Percentiles rank a stretch among this genome's conserved stretches.
phyloP scores from a whole-genome alignment of 2,888 invertebrate genomes.

The Noctua pronuba region DNA sequence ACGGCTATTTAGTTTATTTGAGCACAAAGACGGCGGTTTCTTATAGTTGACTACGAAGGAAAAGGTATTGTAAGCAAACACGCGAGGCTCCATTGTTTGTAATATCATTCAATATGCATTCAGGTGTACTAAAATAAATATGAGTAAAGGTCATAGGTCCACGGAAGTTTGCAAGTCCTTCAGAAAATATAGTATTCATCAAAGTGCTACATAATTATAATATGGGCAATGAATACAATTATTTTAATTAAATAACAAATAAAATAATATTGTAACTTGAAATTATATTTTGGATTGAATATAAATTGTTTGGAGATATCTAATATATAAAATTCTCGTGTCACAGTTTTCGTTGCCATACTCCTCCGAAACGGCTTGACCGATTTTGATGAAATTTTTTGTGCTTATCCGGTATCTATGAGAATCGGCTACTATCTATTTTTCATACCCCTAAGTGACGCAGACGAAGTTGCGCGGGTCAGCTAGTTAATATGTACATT shows the following conservation, averaged over 20 bases:
- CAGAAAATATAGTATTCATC: not conserved
- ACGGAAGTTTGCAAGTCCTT: not conserved
- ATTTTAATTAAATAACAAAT: not conserved
- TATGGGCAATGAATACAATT: not conserved
- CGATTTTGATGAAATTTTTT: no score
- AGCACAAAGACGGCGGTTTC: not conserved
- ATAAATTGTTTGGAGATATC: not conserved
- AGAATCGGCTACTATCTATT: no score
- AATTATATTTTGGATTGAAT: not conserved
- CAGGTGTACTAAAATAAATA: not conserved
- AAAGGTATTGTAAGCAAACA: not conserved
- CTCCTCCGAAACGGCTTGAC: no score
- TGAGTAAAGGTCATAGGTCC: not conserved
- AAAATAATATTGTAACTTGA: not conserved
- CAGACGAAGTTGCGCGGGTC: no score
- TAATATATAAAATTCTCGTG: no score
- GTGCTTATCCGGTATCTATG: no score
- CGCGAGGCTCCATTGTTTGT: not conserved
- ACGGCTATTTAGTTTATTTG: not conserved
- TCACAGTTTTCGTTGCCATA: no score
- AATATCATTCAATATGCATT: not conserved
- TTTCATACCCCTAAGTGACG: no score
- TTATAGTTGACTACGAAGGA: not conserved
- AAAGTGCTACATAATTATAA: not conserved
- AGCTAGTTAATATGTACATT: not conserved